These are phyloP conservation scores for Apogon talboti DNA, from an alignment of 2,797 vertebrate species.

Conservation along the genomic window DNA sequence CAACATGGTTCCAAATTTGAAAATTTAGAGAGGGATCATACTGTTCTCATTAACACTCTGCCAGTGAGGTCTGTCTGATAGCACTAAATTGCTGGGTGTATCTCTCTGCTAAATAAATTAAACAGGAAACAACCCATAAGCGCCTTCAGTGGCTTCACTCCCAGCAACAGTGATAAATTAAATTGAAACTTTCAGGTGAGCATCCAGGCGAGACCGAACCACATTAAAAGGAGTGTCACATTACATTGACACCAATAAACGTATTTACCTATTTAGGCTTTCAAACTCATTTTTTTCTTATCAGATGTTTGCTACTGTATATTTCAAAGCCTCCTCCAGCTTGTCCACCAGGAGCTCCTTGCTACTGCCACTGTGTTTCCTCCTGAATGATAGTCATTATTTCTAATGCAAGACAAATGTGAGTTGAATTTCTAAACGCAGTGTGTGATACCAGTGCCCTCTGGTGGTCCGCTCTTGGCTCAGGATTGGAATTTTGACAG, in stretches of 20 bases:
- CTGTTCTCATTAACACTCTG: conserved; percentile 28
- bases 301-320: conserved; percentile 39
- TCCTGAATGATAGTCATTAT: conserved; percentile 45
- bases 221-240: conserved; percentile 70
- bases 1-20: conserved; percentile 41
- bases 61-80: conserved; percentile 30
- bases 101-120: conserved; percentile 68
- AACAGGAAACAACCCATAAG: conserved; percentile 60
- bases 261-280: conserved; percentile 64
- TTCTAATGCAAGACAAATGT: conserved; percentile 43
- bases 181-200: conserved; percentile 75
- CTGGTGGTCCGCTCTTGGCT: conserved; percentile 61
- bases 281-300: conserved; percentile 50
- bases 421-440: conserved; percentile 39
- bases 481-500: background rate
- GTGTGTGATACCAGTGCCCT: conserved; percentile 74
- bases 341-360: conserved; percentile 37
- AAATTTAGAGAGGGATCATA: conserved; percentile 45
- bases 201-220: conserved; percentile 62
- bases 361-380: conserved; percentile 31
- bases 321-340: conserved; percentile 45
- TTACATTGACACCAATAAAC: conserved; percentile 62
- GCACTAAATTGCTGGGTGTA: conserved; percentile 55
- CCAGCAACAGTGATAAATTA: conserved; percentile 64
- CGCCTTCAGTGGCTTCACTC: conserved; percentile 48